Conservation (phyloP, 2,113 vertebrate genomes). For the Felis chaus region DNA sequence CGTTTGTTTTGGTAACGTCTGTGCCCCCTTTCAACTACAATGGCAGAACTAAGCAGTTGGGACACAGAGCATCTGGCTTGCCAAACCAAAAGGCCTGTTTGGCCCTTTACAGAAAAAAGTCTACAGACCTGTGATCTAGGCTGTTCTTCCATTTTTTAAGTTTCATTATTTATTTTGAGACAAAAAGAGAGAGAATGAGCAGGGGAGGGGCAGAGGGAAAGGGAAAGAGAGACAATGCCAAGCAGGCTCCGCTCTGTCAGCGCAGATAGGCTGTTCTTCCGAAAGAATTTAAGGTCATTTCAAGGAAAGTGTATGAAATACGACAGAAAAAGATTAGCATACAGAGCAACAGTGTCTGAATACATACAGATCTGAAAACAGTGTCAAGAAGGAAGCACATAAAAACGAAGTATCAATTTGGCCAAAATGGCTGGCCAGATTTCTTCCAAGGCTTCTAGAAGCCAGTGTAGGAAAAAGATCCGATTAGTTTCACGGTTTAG, state of each 20-base stretch:
- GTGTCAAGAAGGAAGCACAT: not conserved
- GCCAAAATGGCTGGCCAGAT: rapidly evolving
- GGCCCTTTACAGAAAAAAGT: not conserved
- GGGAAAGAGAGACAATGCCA: no score
- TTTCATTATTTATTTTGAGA: no score
- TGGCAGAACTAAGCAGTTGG: not conserved
- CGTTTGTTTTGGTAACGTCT: not conserved
- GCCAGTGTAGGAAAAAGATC: not conserved
- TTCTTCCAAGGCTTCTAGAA: no score
- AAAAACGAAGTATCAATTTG: not conserved
- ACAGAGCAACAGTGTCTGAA: not conserved
- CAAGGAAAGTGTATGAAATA: not conserved
- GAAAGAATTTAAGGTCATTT: not conserved
- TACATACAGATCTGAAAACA: not conserved
- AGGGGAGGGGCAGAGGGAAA: no score
- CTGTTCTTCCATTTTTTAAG: not conserved
- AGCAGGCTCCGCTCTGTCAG: no score
- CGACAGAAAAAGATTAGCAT: not conserved
- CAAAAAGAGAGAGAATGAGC: no score
- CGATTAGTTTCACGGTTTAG: not conserved
- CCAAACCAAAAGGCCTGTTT: not conserved
- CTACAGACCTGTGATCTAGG: not conserved
- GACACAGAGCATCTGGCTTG: not conserved
- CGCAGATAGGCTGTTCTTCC: not conserved
- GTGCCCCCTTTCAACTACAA: not conserved